Percentiles rank a stretch among this genome's conserved stretches.
phyloP scores from a whole-genome alignment of 1,140 invertebrate genomes.

The Pogonomyrmex californicus region DNA sequence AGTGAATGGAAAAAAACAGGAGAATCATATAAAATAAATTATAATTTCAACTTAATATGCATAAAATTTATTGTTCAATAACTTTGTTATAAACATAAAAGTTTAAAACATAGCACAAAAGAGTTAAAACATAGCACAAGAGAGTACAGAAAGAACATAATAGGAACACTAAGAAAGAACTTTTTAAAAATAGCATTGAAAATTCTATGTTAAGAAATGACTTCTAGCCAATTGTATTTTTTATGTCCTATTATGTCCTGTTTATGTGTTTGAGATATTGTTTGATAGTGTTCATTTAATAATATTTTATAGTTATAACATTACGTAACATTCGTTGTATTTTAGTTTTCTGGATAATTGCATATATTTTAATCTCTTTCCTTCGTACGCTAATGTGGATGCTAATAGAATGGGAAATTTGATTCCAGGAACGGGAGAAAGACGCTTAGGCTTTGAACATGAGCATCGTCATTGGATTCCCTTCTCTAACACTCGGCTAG shows the following conservation, averaged over 20 bases:
- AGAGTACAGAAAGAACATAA: too few relatives aligned
- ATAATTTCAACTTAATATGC: not conserved
- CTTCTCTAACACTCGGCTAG: slow-evolving; percentile 21
- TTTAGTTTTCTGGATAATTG: not conserved
- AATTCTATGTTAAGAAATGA: too few relatives aligned
- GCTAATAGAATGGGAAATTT: slow-evolving; percentile 28
- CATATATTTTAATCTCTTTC: slow-evolving; percentile 2
- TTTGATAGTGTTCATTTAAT: not conserved
- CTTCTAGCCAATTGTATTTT: too few relatives aligned
- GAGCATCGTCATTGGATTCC: slow-evolving; percentile 10
- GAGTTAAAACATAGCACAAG: too few relatives aligned
- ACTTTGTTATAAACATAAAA: not conserved
- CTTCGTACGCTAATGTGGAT: not conserved
- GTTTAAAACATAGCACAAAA: not conserved
- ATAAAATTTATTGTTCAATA: not conserved
- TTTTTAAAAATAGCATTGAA: too few relatives aligned
- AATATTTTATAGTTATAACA: slow-evolving; percentile 6
- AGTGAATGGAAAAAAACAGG: not conserved
- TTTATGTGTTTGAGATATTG: not conserved
- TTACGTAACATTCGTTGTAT: not conserved
- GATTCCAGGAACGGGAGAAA: slow-evolving; percentile 24
- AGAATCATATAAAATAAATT: not conserved
- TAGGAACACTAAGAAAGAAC: too few relatives aligned
- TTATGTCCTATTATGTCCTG: too few relatives aligned
- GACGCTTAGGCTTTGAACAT: not conserved